Evolutionary conservation across 1,140 invertebrate species (phyloP).

Genomic region (Epicauta chinensis): DNA sequence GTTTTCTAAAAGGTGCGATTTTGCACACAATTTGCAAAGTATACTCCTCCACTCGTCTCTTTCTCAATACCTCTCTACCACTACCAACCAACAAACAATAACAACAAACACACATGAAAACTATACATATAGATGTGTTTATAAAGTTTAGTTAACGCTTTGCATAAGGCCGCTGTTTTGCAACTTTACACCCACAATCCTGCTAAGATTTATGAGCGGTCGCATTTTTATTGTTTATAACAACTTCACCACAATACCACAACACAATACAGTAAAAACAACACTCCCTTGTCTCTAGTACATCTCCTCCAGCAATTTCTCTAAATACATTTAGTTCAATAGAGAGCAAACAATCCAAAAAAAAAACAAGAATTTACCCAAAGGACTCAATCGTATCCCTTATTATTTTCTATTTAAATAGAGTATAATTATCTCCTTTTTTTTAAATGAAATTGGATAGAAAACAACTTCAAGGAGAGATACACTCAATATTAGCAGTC

Average conservation of each 20-base stretch:
- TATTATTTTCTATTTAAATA: too few species aligned
- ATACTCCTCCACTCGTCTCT: neutral
- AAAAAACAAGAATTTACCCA: too few species aligned
- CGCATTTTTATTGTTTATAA: slow-evolving; percentile 36
- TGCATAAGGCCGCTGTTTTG: slow-evolving; percentile 32
- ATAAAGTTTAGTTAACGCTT: slow-evolving; percentile 20
- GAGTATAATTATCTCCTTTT: too few species aligned
- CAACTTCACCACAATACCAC: slow-evolving; percentile 6
- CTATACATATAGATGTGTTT: slow-evolving; percentile 7
- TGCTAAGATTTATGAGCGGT: slow-evolving; percentile 19
- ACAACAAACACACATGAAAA: neutral
- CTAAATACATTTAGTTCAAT: too few species aligned
- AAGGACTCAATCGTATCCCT: too few species aligned
- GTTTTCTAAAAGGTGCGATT: slow-evolving; percentile 37
- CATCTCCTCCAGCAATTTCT: too few species aligned
- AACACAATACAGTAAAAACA: too few species aligned
- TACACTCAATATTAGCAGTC: too few species aligned
- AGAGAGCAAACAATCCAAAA: too few species aligned
- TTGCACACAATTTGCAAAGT: slow-evolving; percentile 40
- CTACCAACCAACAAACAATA: neutral
- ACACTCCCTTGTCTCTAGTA: too few species aligned
- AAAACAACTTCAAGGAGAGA: too few species aligned
- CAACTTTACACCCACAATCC: slow-evolving; percentile 33
- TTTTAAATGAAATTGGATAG: too few species aligned
- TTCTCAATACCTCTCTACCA: neutral